Base-by-base conservation (phyloP, 2,113 vertebrate species). In the Progne subis region DNA sequence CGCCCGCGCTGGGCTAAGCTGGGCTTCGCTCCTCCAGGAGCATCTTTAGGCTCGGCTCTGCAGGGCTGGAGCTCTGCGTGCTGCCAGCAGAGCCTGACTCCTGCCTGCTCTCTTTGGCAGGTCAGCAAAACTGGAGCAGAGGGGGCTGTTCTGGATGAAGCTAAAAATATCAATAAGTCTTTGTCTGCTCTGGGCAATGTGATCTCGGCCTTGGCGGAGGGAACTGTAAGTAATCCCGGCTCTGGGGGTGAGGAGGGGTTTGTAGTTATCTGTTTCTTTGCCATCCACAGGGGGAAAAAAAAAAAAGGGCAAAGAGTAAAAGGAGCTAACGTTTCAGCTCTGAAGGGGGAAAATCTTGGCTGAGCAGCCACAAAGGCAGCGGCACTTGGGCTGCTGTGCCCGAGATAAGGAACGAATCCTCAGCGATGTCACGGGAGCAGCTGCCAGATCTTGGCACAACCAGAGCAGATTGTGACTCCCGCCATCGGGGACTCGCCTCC, bases 151-250 rank as follows among this genome's bases (percentile, higher is more conserved):
- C 97, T 99, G 23, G 99, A 99, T 18, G 99, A 99, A 98, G 99
- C 99, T 80, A 99, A 99, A 98, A 99, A 99, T 96, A 99, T 99
- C 98, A 99, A 99, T 98, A 99, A 99, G 89, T 99, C 99, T 97
- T 97, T 99, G 92, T 99, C 99, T 63, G 99, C 99, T 79, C 98
- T 99, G 59, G 99, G 99, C 89, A 99, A 99, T 6, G 99, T 99
- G 96, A 99, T 99, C 92, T 98, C 99, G 5, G 99, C 99, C 59
- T 96, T 99, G 97, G 99, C 99, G 63, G 99, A 99, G 97, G 99
- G 99, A 97, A 99, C 98, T 85, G 97, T 99, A 95, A 98, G 98
- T 98, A 81, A 95, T 93, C 83, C 90, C 91, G 76, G 49, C 24
- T 82, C 8, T 31, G 85, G 68, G 92, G 69, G 65, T 68, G 88